Conservation (phyloP, 2,113 vertebrate genomes). For the Cygnus buccinator region DNA sequence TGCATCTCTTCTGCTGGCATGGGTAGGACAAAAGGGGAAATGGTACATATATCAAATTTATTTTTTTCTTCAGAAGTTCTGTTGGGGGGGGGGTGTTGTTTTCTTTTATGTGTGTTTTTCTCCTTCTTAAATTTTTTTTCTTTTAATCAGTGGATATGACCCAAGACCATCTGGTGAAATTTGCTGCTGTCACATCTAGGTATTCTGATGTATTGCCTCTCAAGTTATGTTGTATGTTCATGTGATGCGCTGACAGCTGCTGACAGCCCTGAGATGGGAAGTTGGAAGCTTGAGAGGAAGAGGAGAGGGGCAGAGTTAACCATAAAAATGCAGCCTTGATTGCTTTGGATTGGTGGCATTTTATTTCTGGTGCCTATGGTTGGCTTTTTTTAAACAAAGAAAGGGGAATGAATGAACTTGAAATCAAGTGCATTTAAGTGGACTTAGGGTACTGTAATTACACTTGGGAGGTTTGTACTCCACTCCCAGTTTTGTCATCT, state of each 20-base stretch:
- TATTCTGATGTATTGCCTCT: slow-evolving; percentile 70
- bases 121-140: neutral
- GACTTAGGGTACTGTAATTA: neutral
- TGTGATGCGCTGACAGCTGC: slow-evolving; percentile 43
- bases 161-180: slow-evolving; percentile 63
- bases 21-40: neutral
- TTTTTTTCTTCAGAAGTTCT: neutral
- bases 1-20: neutral
- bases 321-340: slow-evolving; percentile 20
- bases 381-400: neutral
- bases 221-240: slow-evolving; percentile 44
- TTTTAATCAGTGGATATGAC: slow-evolving; percentile 24
- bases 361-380: neutral
- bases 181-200: slow-evolving; percentile 53
- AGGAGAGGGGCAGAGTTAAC: neutral
- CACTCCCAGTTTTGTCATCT: neutral
- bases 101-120: neutral
- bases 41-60: neutral
- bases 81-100: neutral
- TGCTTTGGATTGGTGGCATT: neutral
- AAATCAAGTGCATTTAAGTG: neutral
- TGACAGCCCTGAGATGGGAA: slow-evolving; percentile 44
- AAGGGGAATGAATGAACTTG: neutral
- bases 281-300: slow-evolving; percentile 1
- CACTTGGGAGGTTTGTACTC: neutral